These are phyloP conservation scores for Cantharis flavilabris DNA, from an alignment of 2,888 invertebrate genomes.

Conservation along the genomic window DNA sequence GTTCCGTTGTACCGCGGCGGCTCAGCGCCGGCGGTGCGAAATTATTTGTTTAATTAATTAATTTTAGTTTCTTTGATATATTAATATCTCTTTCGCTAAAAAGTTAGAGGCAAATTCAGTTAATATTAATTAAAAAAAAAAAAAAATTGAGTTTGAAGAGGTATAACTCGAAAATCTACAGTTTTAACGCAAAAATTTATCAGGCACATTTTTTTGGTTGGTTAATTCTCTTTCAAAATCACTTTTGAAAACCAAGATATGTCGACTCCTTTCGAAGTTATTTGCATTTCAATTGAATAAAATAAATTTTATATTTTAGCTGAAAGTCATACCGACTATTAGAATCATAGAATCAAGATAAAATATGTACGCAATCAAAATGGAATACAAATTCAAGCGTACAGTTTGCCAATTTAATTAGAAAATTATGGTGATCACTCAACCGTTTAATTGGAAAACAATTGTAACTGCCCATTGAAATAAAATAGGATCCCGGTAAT, in stretches of 20 bases:
- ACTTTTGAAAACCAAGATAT: too few species aligned
- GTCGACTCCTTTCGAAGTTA: too few species aligned
- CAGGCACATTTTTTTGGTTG: too few species aligned
- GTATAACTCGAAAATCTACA: too few species aligned
- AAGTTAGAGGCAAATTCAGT: too few species aligned
- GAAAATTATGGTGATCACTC: slow-evolving; percentile 35
- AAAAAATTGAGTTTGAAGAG: too few species aligned
- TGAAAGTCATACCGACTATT: not conserved
- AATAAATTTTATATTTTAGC: too few species aligned
- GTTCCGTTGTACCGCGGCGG: not conserved
- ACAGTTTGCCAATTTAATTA: slow-evolving; percentile 31
- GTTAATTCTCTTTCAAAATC: too few species aligned
- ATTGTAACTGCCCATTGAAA: slow-evolving; percentile 29
- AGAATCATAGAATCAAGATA: not conserved
- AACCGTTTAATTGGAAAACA: slow-evolving; percentile 38
- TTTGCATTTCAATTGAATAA: too few species aligned
- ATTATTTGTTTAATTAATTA: not conserved
- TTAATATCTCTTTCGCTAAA: not conserved
- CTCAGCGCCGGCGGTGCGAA: not conserved
- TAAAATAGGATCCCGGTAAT: slow-evolving; percentile 22
- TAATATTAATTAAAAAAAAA: too few species aligned
- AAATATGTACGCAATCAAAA: slow-evolving; percentile 6
- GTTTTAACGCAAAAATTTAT: too few species aligned
- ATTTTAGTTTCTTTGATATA: not conserved
- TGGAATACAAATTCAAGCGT: slow-evolving; percentile 7